Evolutionary conservation across 2,888 invertebrate genomes (phyloP).

Genomic region (Plagodis dolabraria): DNA sequence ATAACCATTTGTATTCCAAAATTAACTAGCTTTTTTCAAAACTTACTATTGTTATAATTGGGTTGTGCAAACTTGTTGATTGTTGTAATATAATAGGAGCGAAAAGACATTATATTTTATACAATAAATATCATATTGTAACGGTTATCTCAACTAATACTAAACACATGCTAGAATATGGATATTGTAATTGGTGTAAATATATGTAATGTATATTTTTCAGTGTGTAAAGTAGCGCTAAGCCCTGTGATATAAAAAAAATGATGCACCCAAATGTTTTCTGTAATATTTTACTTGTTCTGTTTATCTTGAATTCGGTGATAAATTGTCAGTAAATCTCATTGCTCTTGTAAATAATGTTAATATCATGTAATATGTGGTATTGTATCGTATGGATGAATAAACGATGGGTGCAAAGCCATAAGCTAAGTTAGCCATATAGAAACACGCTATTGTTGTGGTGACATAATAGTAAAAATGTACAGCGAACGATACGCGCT

Average conservation of each 20-base stretch:
- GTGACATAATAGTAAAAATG: slow-evolving; percentile 46
- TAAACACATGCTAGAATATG: slow-evolving; percentile 36
- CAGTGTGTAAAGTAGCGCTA: slow-evolving; percentile 60
- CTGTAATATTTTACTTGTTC: slow-evolving; percentile 27
- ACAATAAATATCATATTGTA: slow-evolving; percentile 15
- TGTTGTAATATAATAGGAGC: slow-evolving; percentile 15
- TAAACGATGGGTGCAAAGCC: slow-evolving; percentile 65
- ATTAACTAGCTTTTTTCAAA: slow-evolving; percentile 18
- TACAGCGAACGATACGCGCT: slow-evolving; percentile 28
- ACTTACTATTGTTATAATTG: slow-evolving; percentile 4
- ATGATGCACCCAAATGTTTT: slow-evolving; percentile 60
- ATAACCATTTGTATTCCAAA: slow-evolving; percentile 16
- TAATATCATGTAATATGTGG: slow-evolving; percentile 23
- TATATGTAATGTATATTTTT: slow-evolving; percentile 57
- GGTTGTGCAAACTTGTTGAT: slow-evolving; percentile 17
- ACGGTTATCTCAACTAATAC: slow-evolving; percentile 25
- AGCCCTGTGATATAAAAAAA: slow-evolving; percentile 68
- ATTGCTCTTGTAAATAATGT: slow-evolving; percentile 31
- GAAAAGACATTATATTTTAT: slow-evolving; percentile 27
- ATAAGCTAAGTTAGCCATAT: slow-evolving; percentile 67
- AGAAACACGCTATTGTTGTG: slow-evolving; percentile 45
- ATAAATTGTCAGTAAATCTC: slow-evolving; percentile 11
- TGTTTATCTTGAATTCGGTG: slow-evolving; percentile 15
- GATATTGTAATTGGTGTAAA: slow-evolving; percentile 45
- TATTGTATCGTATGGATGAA: slow-evolving; percentile 40